These are phyloP conservation scores for Emesis castigata DNA, from an alignment of 2,888 invertebrate genomes.

Conservation along the genomic window DNA sequence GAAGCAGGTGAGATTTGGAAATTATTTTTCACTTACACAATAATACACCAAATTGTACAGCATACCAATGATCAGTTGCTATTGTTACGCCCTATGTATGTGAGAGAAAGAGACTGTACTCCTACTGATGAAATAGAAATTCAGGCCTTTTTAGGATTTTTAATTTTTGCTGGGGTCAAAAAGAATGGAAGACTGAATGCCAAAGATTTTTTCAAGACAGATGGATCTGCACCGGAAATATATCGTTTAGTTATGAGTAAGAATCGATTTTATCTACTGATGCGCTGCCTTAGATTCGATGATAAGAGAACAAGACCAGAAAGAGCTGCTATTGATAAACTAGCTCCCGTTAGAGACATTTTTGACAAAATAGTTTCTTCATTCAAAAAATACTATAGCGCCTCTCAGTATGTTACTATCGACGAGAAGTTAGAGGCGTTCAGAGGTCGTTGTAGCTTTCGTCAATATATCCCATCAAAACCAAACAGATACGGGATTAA, in stretches of 20 bases:
- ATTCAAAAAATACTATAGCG: slow-evolving; percentile 45
- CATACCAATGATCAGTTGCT: neutral
- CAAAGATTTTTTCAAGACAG: too few relatives aligned
- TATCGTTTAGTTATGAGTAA: too few relatives aligned
- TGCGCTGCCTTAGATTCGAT: neutral
- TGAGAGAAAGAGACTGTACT: neutral
- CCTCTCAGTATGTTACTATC: slow-evolving; percentile 43
- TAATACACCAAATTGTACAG: neutral
- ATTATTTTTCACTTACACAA: neutral
- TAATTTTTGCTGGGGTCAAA: neutral
- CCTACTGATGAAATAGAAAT: neutral
- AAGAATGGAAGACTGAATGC: too few relatives aligned
- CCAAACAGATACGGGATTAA: slow-evolving; percentile 61
- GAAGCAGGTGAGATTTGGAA: neutral
- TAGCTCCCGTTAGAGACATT: slow-evolving; percentile 46
- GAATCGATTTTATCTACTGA: too few relatives aligned
- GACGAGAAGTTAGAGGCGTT: slow-evolving; percentile 52
- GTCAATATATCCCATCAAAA: slow-evolving; percentile 53
- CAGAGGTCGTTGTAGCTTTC: slow-evolving; percentile 47
- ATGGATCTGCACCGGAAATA: too few relatives aligned
- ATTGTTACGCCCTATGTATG: neutral
- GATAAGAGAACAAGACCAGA: neutral
- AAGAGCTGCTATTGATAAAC: slow-evolving; percentile 26
- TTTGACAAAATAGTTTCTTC: slow-evolving; percentile 43
- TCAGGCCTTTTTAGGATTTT: neutral